A percentile compares a stretch with the other conserved stretches of the same genome.
Conservation (phyloP, 1,140 invertebrate genomes). For the Hyposmocoma kahamanoa region DNA sequence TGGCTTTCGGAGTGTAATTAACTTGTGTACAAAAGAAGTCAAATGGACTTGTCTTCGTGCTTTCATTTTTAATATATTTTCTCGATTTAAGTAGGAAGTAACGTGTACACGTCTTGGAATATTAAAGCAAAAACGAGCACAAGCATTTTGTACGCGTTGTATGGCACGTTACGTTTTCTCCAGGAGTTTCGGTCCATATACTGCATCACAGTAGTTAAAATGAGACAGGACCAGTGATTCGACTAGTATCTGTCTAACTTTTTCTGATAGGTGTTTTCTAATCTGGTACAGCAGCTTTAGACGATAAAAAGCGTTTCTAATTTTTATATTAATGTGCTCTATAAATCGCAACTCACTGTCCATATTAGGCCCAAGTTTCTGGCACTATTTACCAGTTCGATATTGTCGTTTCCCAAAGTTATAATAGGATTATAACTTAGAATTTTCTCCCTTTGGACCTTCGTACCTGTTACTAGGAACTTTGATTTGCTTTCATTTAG, state of each 20-base stretch:
- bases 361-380: conserved; percentile 1
- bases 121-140: no score
- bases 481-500: neutral
- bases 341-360: neutral
- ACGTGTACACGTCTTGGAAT: no score
- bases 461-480: neutral
- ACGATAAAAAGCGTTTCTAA: conserved; percentile 3
- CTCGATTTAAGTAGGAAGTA: no score
- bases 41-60: no score
- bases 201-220: conserved; percentile 3
- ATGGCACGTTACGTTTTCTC: neutral
- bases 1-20: no score
- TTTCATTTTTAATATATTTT: no score
- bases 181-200: neutral
- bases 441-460: neutral
- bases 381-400: neutral
- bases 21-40: no score
- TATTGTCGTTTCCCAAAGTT: neutral
- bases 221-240: conserved; percentile 1
- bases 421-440: neutral
- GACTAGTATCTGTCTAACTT: neutral
- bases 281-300: neutral
- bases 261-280: neutral
- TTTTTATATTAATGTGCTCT: conserved; percentile 3
- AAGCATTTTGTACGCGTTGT: no score